phyloP scores from a whole-genome alignment of 2,797 vertebrate species.

The Propithecus perrieri region DNA sequence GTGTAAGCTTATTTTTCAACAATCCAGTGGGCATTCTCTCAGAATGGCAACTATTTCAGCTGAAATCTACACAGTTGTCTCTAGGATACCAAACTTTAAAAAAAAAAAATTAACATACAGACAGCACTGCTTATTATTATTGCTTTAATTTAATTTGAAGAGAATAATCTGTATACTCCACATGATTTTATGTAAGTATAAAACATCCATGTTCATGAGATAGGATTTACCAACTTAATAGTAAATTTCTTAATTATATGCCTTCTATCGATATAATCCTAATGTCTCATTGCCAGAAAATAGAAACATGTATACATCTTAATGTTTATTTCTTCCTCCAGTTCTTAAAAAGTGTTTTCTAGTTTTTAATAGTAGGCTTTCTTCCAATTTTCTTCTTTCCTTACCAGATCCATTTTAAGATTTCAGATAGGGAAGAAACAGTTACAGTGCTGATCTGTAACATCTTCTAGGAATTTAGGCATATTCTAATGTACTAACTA shows the following conservation, averaged over 20 bases:
- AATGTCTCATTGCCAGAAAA: not conserved
- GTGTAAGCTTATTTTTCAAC: not conserved
- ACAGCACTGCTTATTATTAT: not conserved
- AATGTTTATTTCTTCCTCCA: not conserved
- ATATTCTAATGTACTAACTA: not conserved
- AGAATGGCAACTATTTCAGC: not conserved
- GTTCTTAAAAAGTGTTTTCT: not conserved
- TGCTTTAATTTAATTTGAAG: constrained; percentile 35
- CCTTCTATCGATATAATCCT: not conserved
- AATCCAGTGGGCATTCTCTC: not conserved
- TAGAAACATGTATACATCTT: not conserved
- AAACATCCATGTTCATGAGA: not conserved
- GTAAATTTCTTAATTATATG: not conserved
- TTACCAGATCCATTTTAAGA: not conserved
- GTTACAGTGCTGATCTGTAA: not conserved
- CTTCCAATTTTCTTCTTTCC: not conserved
- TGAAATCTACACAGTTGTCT: not conserved
- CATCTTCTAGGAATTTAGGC: not conserved
- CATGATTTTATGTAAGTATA: not conserved
- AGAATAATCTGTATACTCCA: not conserved
- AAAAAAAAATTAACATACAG: not conserved
- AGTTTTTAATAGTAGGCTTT: not conserved
- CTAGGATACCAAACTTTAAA: not conserved
- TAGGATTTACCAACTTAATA: not conserved
- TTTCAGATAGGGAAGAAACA: not conserved